Base-by-base conservation (phyloP, 2,888 invertebrate species). In the Agonopterix arenella region DNA sequence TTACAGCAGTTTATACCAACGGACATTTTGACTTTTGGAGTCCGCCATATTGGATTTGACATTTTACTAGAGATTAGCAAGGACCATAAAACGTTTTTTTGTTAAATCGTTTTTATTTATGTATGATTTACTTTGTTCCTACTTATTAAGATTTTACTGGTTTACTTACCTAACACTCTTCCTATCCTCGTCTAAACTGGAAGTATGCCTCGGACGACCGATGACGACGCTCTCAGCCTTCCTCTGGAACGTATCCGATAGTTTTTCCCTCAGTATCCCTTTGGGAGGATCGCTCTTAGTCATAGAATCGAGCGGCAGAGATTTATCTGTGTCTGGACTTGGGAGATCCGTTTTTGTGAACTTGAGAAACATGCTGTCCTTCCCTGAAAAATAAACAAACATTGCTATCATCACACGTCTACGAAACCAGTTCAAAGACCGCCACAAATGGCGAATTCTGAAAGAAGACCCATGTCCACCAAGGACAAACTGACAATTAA, bases 181-280 rank as follows among this genome's bases (percentile, higher is more conserved):
- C 53, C 92, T 92, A 52, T 95, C 93, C 38, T 94, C 95, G 53
- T 95, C 95, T 53, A 91, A 89, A 59, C 90, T 81, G 42, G 85
- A 63, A 45, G 76, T 68, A 49, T 82, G 75, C 46, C 70, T 79
- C 2, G 71, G 63, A 48, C 69, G 73, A 0, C 82, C 77, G 18
- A 75, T 54, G 0, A 73, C 56, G 1, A 71, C 56, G 45, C 59
- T 76, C n/a, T 84, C 83, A 0, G 70, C 62, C 49, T 73, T 86
- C 53, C 72, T 74, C 28, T 75, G 70, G 4, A 78, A 51, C 0
- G 64, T 56, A 40, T 84, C 83, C 0, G 80, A 63, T 36, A 89
- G 77, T 47, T 93, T 91, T 58, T 93, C 93, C 16, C 93, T 77
- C 7, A 93, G 73, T 52, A 93, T 93, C 1, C 93, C 91, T 65